phyloP scores from a whole-genome alignment of 1,140 invertebrate species.

The Drosophila ogumai region DNA sequence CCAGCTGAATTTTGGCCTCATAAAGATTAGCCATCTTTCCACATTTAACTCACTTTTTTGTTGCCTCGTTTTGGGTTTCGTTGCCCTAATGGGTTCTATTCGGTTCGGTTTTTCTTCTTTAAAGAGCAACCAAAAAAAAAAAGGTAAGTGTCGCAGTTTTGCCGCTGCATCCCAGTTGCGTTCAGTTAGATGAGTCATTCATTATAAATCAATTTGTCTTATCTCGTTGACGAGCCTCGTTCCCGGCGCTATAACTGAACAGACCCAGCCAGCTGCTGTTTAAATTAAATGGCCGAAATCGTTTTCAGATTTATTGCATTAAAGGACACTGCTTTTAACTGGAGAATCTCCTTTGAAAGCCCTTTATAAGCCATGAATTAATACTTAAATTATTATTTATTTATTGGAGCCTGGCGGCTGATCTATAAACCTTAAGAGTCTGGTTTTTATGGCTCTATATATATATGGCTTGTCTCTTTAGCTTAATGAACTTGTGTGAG shows the following conservation, averaged over 20 bases:
- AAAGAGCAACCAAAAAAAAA: background rate
- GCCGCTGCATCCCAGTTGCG: slow-evolving; percentile 45
- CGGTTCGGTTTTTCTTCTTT: slow-evolving; percentile 33
- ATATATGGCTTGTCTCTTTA: slow-evolving; percentile 54
- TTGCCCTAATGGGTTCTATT: slow-evolving; percentile 48
- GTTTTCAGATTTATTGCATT: background rate
- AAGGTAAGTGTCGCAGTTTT: slow-evolving; percentile 45
- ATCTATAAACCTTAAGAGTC: slow-evolving; percentile 48
- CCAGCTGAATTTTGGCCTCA: slow-evolving; percentile 66
- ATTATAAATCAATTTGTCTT: slow-evolving; percentile 81
- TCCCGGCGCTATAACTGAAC: slow-evolving; percentile 14
- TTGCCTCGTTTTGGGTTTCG: slow-evolving; percentile 30
- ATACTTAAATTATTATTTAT: slow-evolving; percentile 35
- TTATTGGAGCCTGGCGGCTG: slow-evolving; percentile 25
- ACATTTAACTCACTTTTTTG: slow-evolving; percentile 50
- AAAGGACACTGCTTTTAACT: slow-evolving; percentile 8
- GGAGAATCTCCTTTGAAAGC: slow-evolving; percentile 6
- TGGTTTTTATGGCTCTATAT: slow-evolving; percentile 40
- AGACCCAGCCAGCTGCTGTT: slow-evolving; percentile 51
- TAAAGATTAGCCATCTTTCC: slow-evolving; percentile 82
- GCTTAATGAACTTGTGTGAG: slow-evolving; percentile 66
- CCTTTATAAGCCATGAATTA: slow-evolving; percentile 8
- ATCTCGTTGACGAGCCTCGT: slow-evolving; percentile 58
- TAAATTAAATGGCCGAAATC: slow-evolving; percentile 10
- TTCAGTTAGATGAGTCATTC: slow-evolving; percentile 63